A percentile compares a stretch with the other conserved stretches of the same genome.
phyloP scores from a whole-genome alignment of 2,888 invertebrate genomes.

The Antheraea yamamai region DNA sequence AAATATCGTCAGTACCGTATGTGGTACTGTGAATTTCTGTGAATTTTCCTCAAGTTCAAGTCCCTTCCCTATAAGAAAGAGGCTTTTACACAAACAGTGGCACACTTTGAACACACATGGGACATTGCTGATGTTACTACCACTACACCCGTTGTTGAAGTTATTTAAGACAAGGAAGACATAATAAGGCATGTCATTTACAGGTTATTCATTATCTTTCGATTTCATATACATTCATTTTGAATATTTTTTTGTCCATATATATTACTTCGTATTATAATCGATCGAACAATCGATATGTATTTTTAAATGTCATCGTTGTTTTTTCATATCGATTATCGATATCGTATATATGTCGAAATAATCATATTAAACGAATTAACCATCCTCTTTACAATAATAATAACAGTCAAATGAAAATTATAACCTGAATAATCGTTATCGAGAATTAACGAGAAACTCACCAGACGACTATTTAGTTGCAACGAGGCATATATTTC shows the following conservation, averaged over 20 bases:
- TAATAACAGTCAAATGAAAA: not conserved
- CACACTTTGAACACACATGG: too few species aligned
- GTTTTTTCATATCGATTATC: not conserved
- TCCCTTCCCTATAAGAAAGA: too few species aligned
- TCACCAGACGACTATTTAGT: constrained; percentile 29
- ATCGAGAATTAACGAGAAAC: constrained; percentile 19
- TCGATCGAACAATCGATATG: not conserved
- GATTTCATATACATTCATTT: too few species aligned
- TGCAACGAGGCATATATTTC: constrained; percentile 21
- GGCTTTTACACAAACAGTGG: too few species aligned
- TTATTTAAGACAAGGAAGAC: not conserved
- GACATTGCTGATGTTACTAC: too few species aligned
- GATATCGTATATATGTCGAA: not conserved
- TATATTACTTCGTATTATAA: not conserved
- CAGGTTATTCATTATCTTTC: not conserved
- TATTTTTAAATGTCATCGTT: not conserved
- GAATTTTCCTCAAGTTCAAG: too few species aligned
- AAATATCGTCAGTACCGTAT: too few species aligned
- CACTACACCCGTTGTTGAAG: not conserved
- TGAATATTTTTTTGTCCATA: not conserved
- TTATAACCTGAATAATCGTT: not conserved
- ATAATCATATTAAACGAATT: not conserved
- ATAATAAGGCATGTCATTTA: not conserved
- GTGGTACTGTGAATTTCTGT: too few species aligned
- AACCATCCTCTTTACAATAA: not conserved